Conservation (phyloP, 2,888 invertebrate species). For the Argynnis bischoffii region DNA sequence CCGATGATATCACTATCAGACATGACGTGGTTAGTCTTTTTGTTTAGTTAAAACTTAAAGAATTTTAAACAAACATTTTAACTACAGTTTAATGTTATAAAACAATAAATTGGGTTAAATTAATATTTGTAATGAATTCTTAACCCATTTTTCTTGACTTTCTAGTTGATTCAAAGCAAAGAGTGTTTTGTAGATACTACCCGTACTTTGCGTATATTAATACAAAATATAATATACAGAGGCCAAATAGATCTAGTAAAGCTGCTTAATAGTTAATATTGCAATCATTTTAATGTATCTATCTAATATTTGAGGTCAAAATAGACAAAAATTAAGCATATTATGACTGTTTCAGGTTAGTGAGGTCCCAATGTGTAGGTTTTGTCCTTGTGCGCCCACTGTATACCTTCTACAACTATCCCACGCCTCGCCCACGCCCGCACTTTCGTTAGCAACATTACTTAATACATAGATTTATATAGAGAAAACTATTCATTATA, state of each 20-base stretch:
- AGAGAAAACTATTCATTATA: constrained; percentile 48
- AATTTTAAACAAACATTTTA: constrained; percentile 1
- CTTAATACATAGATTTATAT: constrained; percentile 58
- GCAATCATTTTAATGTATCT: not conserved
- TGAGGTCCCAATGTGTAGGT: constrained; percentile 52
- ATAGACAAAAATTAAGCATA: not conserved
- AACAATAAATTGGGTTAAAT: no score
- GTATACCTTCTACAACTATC: constrained; percentile 50
- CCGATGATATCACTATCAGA: constrained; percentile 58
- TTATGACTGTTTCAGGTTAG: not conserved
- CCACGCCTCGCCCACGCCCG: constrained; percentile 71
- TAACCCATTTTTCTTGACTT: no score
- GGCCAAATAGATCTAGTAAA: no score
- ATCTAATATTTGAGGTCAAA: constrained; percentile 1
- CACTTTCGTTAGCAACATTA: constrained; percentile 71
- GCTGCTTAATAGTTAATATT: no score
- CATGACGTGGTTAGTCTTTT: constrained; percentile 15
- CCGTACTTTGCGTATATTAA: no score
- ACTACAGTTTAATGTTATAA: not conserved
- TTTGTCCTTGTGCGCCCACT: constrained; percentile 74
- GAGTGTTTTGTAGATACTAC: no score
- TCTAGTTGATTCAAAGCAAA: no score
- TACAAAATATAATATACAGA: no score
- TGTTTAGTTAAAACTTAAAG: not conserved
- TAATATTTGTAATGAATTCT: no score